These are phyloP conservation scores for Spodoptera frugiperda DNA, from an alignment of 1,140 invertebrate genomes.

Conservation along the genomic window DNA sequence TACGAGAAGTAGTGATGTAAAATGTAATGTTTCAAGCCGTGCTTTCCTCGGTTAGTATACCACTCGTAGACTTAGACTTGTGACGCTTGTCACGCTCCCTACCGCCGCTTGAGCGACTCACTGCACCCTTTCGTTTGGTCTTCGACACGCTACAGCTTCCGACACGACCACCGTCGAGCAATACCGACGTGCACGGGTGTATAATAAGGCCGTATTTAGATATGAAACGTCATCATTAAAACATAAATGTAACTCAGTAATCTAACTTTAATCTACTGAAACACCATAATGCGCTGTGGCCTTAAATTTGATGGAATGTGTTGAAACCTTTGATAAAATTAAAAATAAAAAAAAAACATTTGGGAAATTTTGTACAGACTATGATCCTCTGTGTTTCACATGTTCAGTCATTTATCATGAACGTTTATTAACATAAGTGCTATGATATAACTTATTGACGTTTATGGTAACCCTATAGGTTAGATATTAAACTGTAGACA, in stretches of 20 bases:
- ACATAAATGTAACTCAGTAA: slow-evolving; percentile 77
- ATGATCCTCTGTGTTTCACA: slow-evolving; percentile 68
- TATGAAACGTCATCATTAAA: slow-evolving; percentile 65
- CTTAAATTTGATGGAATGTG: slow-evolving; percentile 84
- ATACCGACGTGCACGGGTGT: slow-evolving; percentile 55
- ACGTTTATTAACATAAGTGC: slow-evolving; percentile 72
- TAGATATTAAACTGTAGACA: slow-evolving; percentile 77
- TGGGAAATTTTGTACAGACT: slow-evolving; percentile 77
- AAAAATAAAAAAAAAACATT: slow-evolving; percentile 56
- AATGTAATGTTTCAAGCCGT: slow-evolving; percentile 64
- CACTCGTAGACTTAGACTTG: slow-evolving; percentile 58
- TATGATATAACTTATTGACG: slow-evolving; percentile 60
- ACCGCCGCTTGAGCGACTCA: not conserved
- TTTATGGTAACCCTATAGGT: slow-evolving; percentile 67
- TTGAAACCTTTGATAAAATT: slow-evolving; percentile 78
- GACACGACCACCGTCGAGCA: slow-evolving; percentile 29
- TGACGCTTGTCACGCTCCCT: slow-evolving; percentile 53
- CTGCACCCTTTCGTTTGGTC: slow-evolving; percentile 33
- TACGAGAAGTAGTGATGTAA: slow-evolving; percentile 69
- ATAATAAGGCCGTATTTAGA: slow-evolving; percentile 76
- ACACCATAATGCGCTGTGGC: slow-evolving; percentile 85
- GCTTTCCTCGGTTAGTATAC: slow-evolving; percentile 69
- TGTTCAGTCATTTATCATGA: slow-evolving; percentile 67
- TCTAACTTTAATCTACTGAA: slow-evolving; percentile 82
- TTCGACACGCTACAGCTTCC: slow-evolving; percentile 29